Evolutionary conservation across 2,797 vertebrate species (phyloP), one percentile per base, ranked within the genome.

Genomic region (Myripristis murdjan): DNA sequence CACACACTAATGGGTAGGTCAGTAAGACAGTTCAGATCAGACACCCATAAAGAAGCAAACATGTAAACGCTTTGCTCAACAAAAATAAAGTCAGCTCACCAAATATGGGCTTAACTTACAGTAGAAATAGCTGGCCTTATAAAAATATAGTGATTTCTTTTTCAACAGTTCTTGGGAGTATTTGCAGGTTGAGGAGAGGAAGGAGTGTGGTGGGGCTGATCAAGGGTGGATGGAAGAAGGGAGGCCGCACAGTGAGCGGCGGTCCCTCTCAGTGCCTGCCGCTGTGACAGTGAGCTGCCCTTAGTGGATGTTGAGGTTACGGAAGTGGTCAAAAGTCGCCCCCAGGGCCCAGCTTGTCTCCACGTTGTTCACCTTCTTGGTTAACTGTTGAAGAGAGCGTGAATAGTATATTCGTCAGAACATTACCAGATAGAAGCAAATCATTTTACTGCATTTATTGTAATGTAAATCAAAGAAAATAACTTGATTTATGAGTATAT

Each of bases 311-410:
- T 96, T 95, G 89, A 99, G 89, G 89, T 97, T 95, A 87, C 97
- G 96, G 88, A 99, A 93, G 69, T 97, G 93, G 85, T 98, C 96
- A 74, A 99, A 99, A 39, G 96, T 97, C 35, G 98, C 98, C 11
- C 98, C 98, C 81, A 99, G 90, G 69, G 98, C 97, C 98, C 98
- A 99, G 89, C 98, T 97, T 1, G 97, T 98, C 94, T 99, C 98
- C 83, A 97, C 95, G n/a, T 99, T 96, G 89, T 98, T 97, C 81
- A 99, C 96, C 90, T 99, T 99, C 92, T 99, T 99, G 85, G 96
- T 89, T 41, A 99, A 93, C 98, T 99, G 88, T 87, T 60, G 71
- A 85, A 41, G 49, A 77, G 73, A 86, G 47, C 1, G 26, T 72
- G 28, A 77, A 55, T 51, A 58, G 46, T 26, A 37, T 67, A 16